These are phyloP conservation scores for Cenopis cana DNA, from an alignment of 2,888 invertebrate species.

Conservation along the genomic window DNA sequence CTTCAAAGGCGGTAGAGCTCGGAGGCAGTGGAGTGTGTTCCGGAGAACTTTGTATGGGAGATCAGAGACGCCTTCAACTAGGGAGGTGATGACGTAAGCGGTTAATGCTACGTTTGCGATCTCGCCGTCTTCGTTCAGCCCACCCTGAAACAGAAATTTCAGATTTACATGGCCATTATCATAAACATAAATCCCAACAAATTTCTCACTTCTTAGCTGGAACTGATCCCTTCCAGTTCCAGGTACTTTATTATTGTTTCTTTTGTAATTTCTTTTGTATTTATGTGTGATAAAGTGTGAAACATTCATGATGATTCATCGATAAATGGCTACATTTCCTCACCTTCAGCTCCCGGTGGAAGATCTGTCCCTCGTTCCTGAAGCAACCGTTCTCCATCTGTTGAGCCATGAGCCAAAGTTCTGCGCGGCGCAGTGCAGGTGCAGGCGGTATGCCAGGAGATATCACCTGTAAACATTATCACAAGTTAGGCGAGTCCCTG, in stretches of 20 bases:
- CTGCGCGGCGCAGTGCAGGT: slow-evolving; percentile 62
- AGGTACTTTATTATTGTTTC: too few relatives aligned
- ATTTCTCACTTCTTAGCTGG: too few relatives aligned
- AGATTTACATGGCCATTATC: too few relatives aligned
- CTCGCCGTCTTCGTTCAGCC: slow-evolving; percentile 79
- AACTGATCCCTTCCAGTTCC: too few relatives aligned
- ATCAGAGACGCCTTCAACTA: slow-evolving; percentile 85
- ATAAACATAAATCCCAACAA: too few relatives aligned
- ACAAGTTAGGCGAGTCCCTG: too few relatives aligned
- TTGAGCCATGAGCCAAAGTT: slow-evolving; percentile 86
- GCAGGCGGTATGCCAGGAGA: slow-evolving; percentile 63
- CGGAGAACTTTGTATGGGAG: slow-evolving; percentile 76
- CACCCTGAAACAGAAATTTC: slow-evolving; percentile 77
- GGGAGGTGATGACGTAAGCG: slow-evolving; percentile 88
- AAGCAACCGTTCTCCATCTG: slow-evolving; percentile 93
- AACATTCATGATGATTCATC: too few relatives aligned
- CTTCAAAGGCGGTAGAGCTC: slow-evolving; percentile 71
- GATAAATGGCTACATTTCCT: too few relatives aligned
- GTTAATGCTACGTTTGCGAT: slow-evolving; percentile 87
- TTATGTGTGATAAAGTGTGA: too few relatives aligned
- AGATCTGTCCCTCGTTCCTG: slow-evolving; percentile 87
- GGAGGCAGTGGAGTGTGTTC: slow-evolving; percentile 86
- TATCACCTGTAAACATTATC: slow-evolving; percentile 55
- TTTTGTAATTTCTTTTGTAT: too few relatives aligned
- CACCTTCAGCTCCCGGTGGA: slow-evolving; percentile 86